Percentiles rank a stretch among this genome's conserved stretches.
phyloP scores from a whole-genome alignment of 2,888 invertebrate genomes.

The Vandiemenella viatica region DNA sequence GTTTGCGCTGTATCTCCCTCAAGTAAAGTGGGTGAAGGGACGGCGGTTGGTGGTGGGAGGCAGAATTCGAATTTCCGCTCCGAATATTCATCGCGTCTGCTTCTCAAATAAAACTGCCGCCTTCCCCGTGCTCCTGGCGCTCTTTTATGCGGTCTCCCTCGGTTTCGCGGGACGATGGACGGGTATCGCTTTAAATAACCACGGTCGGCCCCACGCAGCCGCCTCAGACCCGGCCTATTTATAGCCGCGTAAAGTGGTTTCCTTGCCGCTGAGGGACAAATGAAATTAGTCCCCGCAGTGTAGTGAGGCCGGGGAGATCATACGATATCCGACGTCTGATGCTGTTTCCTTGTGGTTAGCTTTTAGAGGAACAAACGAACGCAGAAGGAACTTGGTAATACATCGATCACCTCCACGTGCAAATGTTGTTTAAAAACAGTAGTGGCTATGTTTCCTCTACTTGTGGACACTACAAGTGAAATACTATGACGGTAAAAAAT shows the following conservation, averaged over 20 bases:
- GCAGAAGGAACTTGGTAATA: too few relatives aligned
- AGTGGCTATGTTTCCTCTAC: too few relatives aligned
- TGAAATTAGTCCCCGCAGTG: conserved; percentile 12
- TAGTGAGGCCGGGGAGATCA: too few relatives aligned
- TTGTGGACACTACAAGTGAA: too few relatives aligned
- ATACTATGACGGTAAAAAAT: too few relatives aligned
- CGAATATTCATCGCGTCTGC: conserved; percentile 9
- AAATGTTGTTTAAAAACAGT: too few relatives aligned
- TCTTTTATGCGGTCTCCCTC: neutral
- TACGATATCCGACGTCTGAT: too few relatives aligned
- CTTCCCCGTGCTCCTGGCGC: neutral
- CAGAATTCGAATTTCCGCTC: conserved; percentile 11
- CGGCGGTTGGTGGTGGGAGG: neutral
- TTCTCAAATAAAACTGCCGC: neutral
- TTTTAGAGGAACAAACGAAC: too few relatives aligned
- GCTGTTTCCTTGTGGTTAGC: too few relatives aligned
- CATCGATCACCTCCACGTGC: too few relatives aligned
- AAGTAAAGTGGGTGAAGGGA: neutral
- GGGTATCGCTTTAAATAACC: neutral
- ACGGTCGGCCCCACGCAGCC: neutral
- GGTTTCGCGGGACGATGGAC: neutral
- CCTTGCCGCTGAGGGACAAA: conserved; percentile 9
- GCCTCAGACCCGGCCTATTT: neutral
- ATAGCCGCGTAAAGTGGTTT: neutral
- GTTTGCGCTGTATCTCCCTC: conserved; percentile 7